phyloP scores from a whole-genome alignment of 2,113 vertebrate genomes.

The Sitta europaea region DNA sequence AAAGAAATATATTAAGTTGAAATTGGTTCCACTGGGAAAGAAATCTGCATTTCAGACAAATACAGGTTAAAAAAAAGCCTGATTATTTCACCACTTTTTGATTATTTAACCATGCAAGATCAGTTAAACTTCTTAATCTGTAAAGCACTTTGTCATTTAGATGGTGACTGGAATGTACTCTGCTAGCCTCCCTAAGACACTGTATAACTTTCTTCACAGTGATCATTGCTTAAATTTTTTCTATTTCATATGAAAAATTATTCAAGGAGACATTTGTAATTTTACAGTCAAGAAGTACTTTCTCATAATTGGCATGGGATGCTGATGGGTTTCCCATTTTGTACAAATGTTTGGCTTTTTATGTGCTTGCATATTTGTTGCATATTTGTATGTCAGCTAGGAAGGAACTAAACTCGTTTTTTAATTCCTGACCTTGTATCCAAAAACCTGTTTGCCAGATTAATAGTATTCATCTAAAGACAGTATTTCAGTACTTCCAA shows the following conservation, averaged over 20 bases:
- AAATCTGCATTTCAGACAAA: neutral
- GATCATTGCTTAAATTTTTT: neutral
- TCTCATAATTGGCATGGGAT: conserved; percentile 31
- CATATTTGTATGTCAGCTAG: conserved; percentile 46
- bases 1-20: neutral
- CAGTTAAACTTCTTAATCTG: neutral
- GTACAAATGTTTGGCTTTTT: conserved; percentile 41
- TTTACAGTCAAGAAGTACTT: conserved; percentile 30
- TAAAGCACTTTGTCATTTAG: conserved; percentile 52
- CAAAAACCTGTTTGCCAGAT: conserved; percentile 14
- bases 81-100: neutral
- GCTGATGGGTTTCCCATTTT: conserved; percentile 36
- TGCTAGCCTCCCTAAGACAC: conserved; percentile 39
- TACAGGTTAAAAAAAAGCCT: neutral
- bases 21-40: neutral
- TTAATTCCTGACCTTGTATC: conserved; percentile 41
- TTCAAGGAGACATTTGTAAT: neutral
- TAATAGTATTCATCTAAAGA: neutral
- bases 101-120: neutral
- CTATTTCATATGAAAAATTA: neutral
- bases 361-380: conserved; percentile 22
- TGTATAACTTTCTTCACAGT: neutral
- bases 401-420: neutral
- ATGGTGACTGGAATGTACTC: conserved; percentile 51
- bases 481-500: conserved; percentile 32